Conservation (phyloP, 1,140 invertebrate species). For the Capitella teleta region DNA sequence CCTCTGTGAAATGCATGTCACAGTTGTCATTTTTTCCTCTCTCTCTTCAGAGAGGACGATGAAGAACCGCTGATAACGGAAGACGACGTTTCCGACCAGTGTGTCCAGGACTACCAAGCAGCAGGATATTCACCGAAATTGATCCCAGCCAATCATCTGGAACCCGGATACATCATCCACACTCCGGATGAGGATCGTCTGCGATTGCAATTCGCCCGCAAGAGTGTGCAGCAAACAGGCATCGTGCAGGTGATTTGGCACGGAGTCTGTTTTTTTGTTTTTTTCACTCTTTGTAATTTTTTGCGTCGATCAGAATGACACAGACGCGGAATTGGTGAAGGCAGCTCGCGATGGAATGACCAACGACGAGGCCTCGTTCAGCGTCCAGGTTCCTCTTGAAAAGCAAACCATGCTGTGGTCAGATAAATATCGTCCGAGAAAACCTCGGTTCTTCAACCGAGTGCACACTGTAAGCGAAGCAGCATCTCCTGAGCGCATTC, state of each 20-base stretch:
- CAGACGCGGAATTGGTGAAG: constrained; percentile 47
- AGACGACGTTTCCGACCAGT: constrained; percentile 12
- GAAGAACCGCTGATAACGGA: background rate
- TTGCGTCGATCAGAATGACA: constrained; percentile 39
- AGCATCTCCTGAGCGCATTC: too few relatives aligned
- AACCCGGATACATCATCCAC: constrained; percentile 69
- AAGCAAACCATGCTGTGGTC: constrained; percentile 86
- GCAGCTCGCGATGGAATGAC: constrained; percentile 73
- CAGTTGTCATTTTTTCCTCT: background rate
- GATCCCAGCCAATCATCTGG: constrained; percentile 55
- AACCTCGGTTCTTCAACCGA: constrained; percentile 95
- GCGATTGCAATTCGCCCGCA: constrained; percentile 57
- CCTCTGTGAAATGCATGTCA: background rate
- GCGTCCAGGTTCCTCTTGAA: constrained; percentile 69
- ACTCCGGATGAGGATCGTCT: constrained; percentile 67
- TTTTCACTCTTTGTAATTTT: too few relatives aligned
- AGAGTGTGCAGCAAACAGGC: constrained; percentile 47
- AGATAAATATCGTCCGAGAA: constrained; percentile 93
- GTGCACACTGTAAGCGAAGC: constrained; percentile 47
- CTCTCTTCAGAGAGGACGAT: background rate
- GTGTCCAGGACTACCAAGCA: constrained; percentile 55
- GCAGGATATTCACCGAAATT: constrained; percentile 77
- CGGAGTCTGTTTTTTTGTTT: too few relatives aligned
- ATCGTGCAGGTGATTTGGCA: constrained; percentile 34
- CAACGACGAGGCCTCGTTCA: constrained; percentile 78